Base-by-base conservation (phyloP, 2,797 vertebrate genomes). In the Synanceia verrucosa region DNA sequence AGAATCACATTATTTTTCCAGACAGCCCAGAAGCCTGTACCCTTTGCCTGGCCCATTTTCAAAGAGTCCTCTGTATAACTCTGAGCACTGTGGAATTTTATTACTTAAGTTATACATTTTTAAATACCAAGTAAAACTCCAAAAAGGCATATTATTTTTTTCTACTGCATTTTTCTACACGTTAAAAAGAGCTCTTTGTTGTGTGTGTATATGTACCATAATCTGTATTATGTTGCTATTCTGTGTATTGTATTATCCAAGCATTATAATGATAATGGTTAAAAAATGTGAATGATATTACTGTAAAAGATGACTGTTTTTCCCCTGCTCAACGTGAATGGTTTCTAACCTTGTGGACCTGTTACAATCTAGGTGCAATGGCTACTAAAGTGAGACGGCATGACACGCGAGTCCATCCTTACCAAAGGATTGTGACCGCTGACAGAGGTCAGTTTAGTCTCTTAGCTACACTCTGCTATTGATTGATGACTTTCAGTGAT, bases 401-500 rank as follows among this genome's bases (percentile, higher is more conserved):
- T 97, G 98, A 99, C 96, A 96, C 97, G 94, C 97, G 98, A 93
- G 97, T 99, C 96, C 98, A 99, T 99, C 98, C 98, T 99, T 99
- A 99, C 97, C 98, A 99, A 99, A 99, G 98, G 98, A 97, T 99
- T 98, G 97, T 99, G 97, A 99, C 97, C 96, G 94, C 97, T 96
- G 98, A 99, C 97, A 96, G 98, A 99, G 98, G 98, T 99, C 96
- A 99, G 98, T 99, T 96, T 98, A 97, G 96, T 96, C 94, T 93
- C 94, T 78, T 87, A 90, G 89, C 84, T 88, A 91, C 89, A 89
- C 79, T 90, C 88, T 89, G 78, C 76, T 87, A 82, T 91, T 88
- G 86, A 91, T 81, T 92, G 85, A 88, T 87, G 85, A 82, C 81
- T 86, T 91, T 89, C 81, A 82, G 82, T 92, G 87, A 89, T 83